phyloP scores from a whole-genome alignment of 2,113 vertebrate species.

The Colaptes auratus region DNA sequence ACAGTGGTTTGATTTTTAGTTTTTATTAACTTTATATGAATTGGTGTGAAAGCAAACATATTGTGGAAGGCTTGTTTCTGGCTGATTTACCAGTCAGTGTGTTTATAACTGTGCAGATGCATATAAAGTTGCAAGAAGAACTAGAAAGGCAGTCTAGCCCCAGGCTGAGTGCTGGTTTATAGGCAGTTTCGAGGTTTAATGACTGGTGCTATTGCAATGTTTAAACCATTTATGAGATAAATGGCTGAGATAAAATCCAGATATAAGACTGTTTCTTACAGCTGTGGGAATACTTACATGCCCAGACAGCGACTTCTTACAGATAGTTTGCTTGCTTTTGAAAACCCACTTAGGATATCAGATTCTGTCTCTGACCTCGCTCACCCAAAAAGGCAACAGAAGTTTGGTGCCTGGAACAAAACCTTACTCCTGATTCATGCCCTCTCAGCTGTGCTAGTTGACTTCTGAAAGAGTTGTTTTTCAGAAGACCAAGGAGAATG shows the following conservation, averaged over 20 bases:
- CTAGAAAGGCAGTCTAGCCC: background rate
- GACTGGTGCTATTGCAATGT: background rate
- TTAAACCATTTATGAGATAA: conserved; percentile 24
- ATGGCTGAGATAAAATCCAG: conserved; percentile 32
- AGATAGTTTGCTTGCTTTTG: background rate
- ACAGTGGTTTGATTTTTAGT: background rate
- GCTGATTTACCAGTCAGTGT: background rate
- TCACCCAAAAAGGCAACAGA: background rate
- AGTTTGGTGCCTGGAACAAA: background rate
- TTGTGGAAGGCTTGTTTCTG: background rate
- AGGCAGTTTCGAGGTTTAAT: background rate
- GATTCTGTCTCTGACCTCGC: background rate
- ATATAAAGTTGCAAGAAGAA: background rate
- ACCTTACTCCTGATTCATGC: background rate
- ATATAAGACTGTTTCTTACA: background rate
- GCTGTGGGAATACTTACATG: background rate
- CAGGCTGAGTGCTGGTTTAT: background rate
- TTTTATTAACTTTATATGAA: background rate
- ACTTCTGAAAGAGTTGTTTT: background rate
- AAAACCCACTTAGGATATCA: background rate
- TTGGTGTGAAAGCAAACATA: background rate
- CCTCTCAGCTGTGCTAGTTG: background rate
- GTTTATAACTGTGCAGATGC: background rate
- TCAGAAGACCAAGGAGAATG: background rate
- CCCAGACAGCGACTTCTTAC: background rate